Base-by-base conservation (phyloP, 1,140 invertebrate species). In the Nebria ingens region DNA sequence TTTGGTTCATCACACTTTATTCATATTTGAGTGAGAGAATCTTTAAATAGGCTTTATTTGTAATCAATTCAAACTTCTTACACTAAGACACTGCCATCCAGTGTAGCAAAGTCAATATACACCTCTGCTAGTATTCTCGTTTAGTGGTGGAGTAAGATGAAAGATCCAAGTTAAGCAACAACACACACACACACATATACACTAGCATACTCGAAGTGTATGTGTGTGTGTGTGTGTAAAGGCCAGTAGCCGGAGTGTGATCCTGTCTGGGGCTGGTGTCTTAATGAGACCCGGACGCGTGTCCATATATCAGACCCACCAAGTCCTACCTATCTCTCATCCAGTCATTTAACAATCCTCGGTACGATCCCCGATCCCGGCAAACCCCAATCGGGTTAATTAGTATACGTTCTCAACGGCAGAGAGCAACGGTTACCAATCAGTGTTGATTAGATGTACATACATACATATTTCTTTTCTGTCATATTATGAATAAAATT, bases 221-320 rank as follows among this genome's bases (percentile, higher is more conserved):
- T 45, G 40, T 45, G 15, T 45, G 15, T 11, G 40, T 45, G 9
- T 45, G 40, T 11, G 17, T 12, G 40, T 34, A 34, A 45, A 45
- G 40, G 40, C 40, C 40, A 45, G 40, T 45, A 45, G 40, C 40
- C 40, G 9, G 6, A 6, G 58, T 57, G 51, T 53, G 62, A 64
- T 64, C 62, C 61, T 64, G 62, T 62, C 61, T 55, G 54, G 59
- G 54, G 61, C 55, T 64, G 60, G 63, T 59, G 63, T 64, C 63
- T 64, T 64, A 64, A 64, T 64, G 63, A 62, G 61, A 58, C 52
- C 63, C 56, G 58, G 55, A 59, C 59, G 61, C 62, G 62, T 61
- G 63, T 62, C 60, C 63, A 64, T 64, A 61, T 58, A 64, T 64
- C 63, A 64, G 58, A 53, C 22, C 21, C 40, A 45, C 19, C 61